Evolutionary conservation across 2,113 vertebrate genomes (phyloP), one percentile per base, ranked within the genome.

Genomic region (Neopipo cinnamomea): DNA sequence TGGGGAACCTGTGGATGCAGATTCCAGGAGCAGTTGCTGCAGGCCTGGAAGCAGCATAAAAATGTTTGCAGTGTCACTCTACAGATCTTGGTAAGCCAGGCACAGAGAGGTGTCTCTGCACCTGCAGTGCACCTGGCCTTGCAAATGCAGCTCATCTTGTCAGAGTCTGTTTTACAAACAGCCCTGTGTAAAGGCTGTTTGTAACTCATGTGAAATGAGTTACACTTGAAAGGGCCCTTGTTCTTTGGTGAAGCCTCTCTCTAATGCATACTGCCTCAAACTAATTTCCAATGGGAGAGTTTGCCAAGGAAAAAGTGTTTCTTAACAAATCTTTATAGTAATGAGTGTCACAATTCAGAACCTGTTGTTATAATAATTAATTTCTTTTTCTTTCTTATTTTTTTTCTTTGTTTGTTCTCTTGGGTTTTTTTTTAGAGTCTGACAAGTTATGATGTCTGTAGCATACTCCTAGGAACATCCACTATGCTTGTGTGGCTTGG

Each of bases 401-500:
- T 33, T 39, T 42, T 22, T 12, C 3, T 28, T 35, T 12, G 10
- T 41, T 82, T 68, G 28, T 61, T 76, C 21, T 83, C 25, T 55
- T 55, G 19, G 2, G 9, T 47, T 42, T 74, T 42, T 74, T 52
- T 94, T 78, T 84, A 99, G 99, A 99, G 98, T 94, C 97, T 99
- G 77, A 98, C 98, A 31, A 99, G 98, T 97, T 99, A 99, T 5
- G 99, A 99, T 11, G 96, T 99, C 63, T 99, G 99, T 79, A 99
- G 99, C 94, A 99, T 99, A 92, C 96, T 99, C 56, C 97, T 99
- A 41, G 99, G 99, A 88, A 99, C 98, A 16, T 98, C 99, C 20
- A 99, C 99, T 4, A 98, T 99, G 98, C 97, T 99, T 0, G 99
- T 99, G 62, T 99, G 99, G 99, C 97, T 99, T 23, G 99, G 99